Conservation (phyloP, 2,888 invertebrate genomes). For the Lumbricus terrestris region DNA sequence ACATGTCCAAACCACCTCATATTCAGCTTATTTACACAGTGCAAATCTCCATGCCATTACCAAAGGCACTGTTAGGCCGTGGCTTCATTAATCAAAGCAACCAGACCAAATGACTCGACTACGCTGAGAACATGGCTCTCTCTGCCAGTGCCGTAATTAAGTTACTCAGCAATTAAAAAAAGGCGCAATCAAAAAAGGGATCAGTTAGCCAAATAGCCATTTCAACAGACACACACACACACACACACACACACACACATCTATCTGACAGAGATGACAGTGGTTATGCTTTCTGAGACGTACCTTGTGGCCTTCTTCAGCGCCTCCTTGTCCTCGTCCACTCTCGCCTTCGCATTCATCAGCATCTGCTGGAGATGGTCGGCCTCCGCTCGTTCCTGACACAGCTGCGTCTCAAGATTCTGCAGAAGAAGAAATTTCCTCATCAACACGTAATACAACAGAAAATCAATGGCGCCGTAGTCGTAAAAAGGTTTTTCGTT, state of each 20-base stretch:
- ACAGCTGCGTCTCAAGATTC: conserved; percentile 44
- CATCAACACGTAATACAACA: too few species aligned
- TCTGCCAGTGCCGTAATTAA: too few species aligned
- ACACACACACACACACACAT: too few species aligned
- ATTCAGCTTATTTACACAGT: too few species aligned
- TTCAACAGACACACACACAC: too few species aligned
- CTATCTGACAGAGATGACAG: too few species aligned
- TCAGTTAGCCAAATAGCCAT: background rate
- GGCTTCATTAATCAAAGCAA: too few species aligned
- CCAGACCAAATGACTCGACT: background rate
- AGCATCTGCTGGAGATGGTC: conserved; percentile 55
- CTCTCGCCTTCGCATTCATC: conserved; percentile 48
- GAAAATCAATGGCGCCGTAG: too few species aligned
- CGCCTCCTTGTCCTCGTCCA: conserved; percentile 56
- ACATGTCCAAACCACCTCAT: too few species aligned
- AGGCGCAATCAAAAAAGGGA: background rate
- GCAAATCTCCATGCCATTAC: too few species aligned
- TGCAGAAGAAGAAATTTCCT: conserved; percentile 40
- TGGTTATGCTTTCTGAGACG: background rate
- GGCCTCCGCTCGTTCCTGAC: conserved; percentile 48
- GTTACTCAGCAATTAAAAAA: background rate
- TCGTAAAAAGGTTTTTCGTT: too few species aligned
- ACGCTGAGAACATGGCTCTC: background rate
- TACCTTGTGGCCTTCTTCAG: conserved; percentile 58
- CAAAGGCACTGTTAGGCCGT: too few species aligned